A percentile compares a stretch with the other conserved stretches of the same genome.
phyloP scores from a whole-genome alignment of 2,888 invertebrate species.

The Cantharis flavilabris region DNA sequence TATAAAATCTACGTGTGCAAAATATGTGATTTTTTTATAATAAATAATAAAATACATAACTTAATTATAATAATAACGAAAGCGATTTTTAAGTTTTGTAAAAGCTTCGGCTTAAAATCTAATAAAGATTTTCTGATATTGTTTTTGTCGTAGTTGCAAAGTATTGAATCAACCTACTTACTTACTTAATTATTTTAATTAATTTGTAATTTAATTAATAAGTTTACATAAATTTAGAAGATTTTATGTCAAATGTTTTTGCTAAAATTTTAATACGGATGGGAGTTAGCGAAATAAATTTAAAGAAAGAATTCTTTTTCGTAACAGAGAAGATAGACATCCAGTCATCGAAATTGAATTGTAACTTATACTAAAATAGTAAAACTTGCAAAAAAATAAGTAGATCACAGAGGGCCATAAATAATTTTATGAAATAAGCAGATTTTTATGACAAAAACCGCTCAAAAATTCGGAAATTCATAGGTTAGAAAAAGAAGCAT shows the following conservation, averaged over 20 bases:
- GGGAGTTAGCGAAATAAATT: neutral
- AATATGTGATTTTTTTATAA: neutral
- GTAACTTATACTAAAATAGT: too few relatives aligned
- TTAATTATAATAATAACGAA: neutral
- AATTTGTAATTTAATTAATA: neutral
- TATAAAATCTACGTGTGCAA: constrained; percentile 11
- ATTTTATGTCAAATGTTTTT: neutral
- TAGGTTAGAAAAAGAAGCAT: too few relatives aligned
- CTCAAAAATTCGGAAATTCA: too few relatives aligned
- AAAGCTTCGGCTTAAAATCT: neutral
- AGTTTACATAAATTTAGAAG: neutral
- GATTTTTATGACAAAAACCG: too few relatives aligned
- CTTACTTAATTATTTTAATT: neutral
- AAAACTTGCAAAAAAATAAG: too few relatives aligned
- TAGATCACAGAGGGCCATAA: too few relatives aligned
- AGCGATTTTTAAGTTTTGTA: neutral
- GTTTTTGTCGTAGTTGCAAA: neutral
- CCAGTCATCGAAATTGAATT: too few relatives aligned
- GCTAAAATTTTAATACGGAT: neutral
- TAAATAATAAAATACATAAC: neutral
- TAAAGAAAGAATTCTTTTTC: neutral
- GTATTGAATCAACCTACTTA: neutral
- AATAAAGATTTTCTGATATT: neutral
- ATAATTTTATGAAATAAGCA: too few relatives aligned
- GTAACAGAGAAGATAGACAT: neutral